These are phyloP conservation scores for Pteronotus mesoamericanus DNA, from an alignment of 2,797 vertebrate species.

Conservation along the genomic window DNA sequence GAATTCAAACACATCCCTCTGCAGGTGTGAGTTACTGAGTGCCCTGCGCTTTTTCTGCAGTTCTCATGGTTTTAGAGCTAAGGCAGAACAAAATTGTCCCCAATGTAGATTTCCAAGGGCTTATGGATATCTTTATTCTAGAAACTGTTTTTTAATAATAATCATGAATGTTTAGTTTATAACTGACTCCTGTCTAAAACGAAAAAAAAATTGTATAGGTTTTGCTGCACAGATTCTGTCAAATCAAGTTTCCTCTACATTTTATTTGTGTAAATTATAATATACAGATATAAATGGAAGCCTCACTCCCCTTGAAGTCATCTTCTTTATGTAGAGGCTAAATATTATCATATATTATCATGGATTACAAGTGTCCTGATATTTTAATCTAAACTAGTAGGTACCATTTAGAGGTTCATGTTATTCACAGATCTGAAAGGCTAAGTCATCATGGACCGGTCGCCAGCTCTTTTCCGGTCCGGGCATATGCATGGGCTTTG, in stretches of 20 bases:
- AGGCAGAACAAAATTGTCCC: not conserved
- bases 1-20: not conserved
- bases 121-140: not conserved
- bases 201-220: not conserved
- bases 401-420: not conserved
- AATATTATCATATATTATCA: not conserved
- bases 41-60: not conserved
- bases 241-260: not conserved
- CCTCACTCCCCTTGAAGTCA: not conserved
- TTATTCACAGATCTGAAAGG: not conserved
- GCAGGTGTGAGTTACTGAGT: not conserved
- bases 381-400: not conserved
- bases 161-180: not conserved
- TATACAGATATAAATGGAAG: not conserved
- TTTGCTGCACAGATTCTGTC: not conserved
- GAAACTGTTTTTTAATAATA: not conserved
- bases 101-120: not conserved
- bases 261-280: not conserved
- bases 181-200: not conserved
- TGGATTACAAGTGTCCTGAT: not conserved
- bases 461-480: no score
- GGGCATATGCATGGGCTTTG: no score
- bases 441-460: not conserved
- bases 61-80: not conserved
- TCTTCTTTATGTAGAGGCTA: not conserved